Conservation (phyloP, 2,797 vertebrate species). For the Falco columbarius region DNA sequence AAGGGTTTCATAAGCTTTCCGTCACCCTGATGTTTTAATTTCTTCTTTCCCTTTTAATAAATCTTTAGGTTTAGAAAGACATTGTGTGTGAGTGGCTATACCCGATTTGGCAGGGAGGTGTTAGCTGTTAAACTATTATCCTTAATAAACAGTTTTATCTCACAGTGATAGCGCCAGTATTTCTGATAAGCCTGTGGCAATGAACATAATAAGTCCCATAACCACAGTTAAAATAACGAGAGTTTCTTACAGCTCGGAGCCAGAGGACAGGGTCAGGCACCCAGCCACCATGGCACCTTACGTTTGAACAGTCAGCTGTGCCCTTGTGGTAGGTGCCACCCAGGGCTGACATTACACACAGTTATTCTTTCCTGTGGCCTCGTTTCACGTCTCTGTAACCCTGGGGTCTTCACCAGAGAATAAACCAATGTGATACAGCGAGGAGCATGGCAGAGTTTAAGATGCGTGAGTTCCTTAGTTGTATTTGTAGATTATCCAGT, state of each 20-base stretch:
- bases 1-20: not conserved
- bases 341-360: not conserved
- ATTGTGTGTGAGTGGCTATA: not conserved
- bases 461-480: not conserved
- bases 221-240: not conserved
- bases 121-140: not conserved
- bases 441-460: not conserved
- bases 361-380: not conserved
- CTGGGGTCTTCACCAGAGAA: not conserved
- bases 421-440: not conserved
- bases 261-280: not conserved
- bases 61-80: not conserved
- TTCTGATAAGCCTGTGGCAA: not conserved
- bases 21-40: not conserved
- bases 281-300: not conserved
- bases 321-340: not conserved
- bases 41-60: not conserved
- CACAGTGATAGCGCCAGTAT: not conserved
- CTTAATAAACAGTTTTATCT: not conserved
- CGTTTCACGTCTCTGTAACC: not conserved
- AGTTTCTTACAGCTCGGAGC: not conserved
- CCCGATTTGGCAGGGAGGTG: not conserved
- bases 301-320: not conserved
- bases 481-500: not conserved
- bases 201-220: not conserved